Base-by-base conservation (phyloP, 2,888 invertebrate species). In the Coenonympha glycerion region DNA sequence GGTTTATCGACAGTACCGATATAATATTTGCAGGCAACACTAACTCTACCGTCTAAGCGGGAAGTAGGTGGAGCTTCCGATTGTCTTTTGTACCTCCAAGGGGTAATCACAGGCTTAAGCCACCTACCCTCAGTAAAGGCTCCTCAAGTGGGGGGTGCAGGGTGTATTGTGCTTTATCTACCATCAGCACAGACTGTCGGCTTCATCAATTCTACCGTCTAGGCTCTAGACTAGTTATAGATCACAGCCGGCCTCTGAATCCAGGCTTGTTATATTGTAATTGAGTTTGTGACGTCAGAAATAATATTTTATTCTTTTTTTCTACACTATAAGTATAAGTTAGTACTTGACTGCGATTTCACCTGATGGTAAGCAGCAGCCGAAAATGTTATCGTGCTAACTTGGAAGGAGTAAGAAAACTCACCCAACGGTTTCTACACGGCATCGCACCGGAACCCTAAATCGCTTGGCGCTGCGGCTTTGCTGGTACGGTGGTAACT, bases 81-180 rank as follows among this genome's bases (percentile, higher is more conserved):
- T 62, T 64, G 73, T 70, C 76, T 79, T 78, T 81, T 80, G 79
- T 77, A 68, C 73, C 80, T 79, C 77, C 76, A 68, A 73, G 76
- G 68, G 77, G 77, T 80, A 80, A 80, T 79, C 74, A 74, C 71
- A 74, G 70, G 73, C 68, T 22, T 39, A 22, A 39, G 15, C 71
- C 67, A 71, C 68, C 59, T 59, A 49, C 66, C 61, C 59, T 61
- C 57, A 56, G 56, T 60, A 19, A 60, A 56, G 44, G 47, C 30
- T 49, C 36, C 47, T 54, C 56, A 58, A 48, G 53, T 42, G 40
- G 55, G 61, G 62, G 64, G 71, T 68, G 68, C 70, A 70, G 70
- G 69, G 76, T 72, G 74, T 79, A 79, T 76, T 78, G 75, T 70
- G 69, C 75, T 79, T 76, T 78, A 80, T 80, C 74, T 73, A 59